A percentile compares a stretch with the other conserved stretches of the same genome.
phyloP scores from a whole-genome alignment of 1,140 invertebrate genomes.

The Nephila pilipes region DNA sequence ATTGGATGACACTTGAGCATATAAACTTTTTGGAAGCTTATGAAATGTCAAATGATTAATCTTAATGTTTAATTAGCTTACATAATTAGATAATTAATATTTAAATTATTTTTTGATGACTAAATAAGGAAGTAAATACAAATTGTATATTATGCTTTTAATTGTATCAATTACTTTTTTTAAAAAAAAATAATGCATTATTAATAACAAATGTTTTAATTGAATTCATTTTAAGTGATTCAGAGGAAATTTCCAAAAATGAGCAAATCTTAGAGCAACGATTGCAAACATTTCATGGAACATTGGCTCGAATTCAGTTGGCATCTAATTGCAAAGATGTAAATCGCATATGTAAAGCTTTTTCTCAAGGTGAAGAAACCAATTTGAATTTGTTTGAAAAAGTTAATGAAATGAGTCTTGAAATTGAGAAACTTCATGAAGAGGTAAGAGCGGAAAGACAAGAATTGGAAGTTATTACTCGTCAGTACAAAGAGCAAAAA shows the following conservation, averaged over 20 bases:
- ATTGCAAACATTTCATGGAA: slow-evolving; percentile 34
- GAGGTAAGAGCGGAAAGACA: slow-evolving; percentile 56
- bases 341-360: slow-evolving; percentile 57
- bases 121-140: too few relatives aligned
- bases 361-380: slow-evolving; percentile 37
- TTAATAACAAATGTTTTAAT: background rate
- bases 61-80: too few relatives aligned
- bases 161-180: too few relatives aligned
- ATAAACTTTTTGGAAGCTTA: too few relatives aligned
- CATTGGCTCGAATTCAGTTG: slow-evolving; percentile 50
- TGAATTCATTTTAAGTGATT: background rate
- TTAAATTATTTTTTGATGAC: too few relatives aligned
- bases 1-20: too few relatives aligned
- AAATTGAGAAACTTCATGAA: slow-evolving; percentile 67
- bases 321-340: slow-evolving; percentile 63
- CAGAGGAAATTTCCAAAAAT: slow-evolving; percentile 43
- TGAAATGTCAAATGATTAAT: too few relatives aligned
- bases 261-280: slow-evolving; percentile 60
- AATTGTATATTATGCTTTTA: too few relatives aligned
- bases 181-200: too few relatives aligned
- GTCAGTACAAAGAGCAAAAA: slow-evolving; percentile 69
- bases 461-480: slow-evolving; percentile 47
- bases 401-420: slow-evolving; percentile 63
- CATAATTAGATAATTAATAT: too few relatives aligned
- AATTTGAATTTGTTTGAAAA: slow-evolving; percentile 63